phyloP scores from a whole-genome alignment of 1,140 invertebrate species.

The Rhyacophila brunnea region DNA sequence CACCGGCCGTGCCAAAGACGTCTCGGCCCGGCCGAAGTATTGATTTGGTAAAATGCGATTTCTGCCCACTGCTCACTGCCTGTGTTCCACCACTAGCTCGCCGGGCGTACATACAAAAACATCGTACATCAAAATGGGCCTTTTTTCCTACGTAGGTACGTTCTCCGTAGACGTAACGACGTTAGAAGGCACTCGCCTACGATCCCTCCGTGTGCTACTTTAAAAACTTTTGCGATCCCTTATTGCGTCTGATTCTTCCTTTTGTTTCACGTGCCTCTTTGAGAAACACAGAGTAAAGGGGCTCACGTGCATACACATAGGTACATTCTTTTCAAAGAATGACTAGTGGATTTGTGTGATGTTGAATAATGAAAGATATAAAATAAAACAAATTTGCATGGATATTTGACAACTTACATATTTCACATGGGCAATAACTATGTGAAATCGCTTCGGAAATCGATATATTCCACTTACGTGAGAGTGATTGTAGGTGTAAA shows the following conservation, averaged over 20 bases:
- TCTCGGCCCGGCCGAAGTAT: constrained; percentile 34
- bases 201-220: constrained; percentile 17
- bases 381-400: no score
- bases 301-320: background rate
- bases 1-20: constrained; percentile 25
- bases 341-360: no score
- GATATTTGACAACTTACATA: no score
- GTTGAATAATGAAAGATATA: no score
- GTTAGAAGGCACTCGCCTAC: constrained; percentile 23
- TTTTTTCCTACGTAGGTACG: constrained; percentile 8
- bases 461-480: no score
- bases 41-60: constrained; percentile 37
- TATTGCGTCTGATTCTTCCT: constrained; percentile 27
- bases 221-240: constrained; percentile 31
- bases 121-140: constrained; percentile 18
- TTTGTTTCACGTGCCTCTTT: constrained; percentile 24
- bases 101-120: constrained; percentile 19
- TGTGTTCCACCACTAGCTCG: background rate
- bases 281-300: constrained; percentile 1
- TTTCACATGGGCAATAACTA: no score
- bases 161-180: no score
- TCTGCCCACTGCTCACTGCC: constrained; percentile 31
- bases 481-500: no score
- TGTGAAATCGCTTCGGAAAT: no score
- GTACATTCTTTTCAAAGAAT: no score